phyloP scores from a whole-genome alignment of 2,113 vertebrate species.

The Alaudala cheleensis region DNA sequence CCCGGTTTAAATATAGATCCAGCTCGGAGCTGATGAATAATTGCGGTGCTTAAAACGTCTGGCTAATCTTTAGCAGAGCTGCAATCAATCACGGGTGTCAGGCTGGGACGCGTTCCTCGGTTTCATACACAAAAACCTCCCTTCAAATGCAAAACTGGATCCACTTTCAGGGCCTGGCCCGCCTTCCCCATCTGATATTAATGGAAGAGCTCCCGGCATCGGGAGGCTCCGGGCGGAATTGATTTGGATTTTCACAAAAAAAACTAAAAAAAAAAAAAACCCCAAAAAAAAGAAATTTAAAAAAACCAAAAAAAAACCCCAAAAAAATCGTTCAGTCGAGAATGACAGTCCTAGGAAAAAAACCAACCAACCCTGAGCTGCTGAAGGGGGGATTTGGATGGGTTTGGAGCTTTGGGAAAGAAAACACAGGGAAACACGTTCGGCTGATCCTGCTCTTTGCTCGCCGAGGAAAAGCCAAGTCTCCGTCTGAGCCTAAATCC shows the following conservation, averaged over 20 bases:
- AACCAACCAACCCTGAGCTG: not conserved
- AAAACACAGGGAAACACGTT: not conserved
- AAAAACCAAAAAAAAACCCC: not conserved
- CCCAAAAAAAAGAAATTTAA: too few species aligned
- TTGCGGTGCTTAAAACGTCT: constrained; percentile 69
- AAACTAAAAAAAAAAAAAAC: not conserved
- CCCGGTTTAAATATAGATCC: constrained; percentile 53
- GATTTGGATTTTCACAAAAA: not conserved
- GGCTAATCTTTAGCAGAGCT: constrained; percentile 78
- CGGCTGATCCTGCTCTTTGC: not conserved
- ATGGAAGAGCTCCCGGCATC: constrained; percentile 36
- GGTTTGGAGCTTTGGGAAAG: not conserved
- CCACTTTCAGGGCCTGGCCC: constrained; percentile 57
- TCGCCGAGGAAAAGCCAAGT: not conserved
- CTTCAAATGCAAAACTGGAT: constrained; percentile 61
- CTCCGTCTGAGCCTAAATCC: not conserved
- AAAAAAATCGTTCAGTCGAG: not conserved
- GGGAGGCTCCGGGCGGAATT: not conserved
- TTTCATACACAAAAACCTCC: constrained; percentile 75
- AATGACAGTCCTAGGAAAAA: not conserved
- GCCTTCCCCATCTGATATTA: constrained; percentile 53
- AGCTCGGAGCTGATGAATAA: constrained; percentile 48
- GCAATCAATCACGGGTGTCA: constrained; percentile 77
- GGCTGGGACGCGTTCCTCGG: constrained; percentile 62
- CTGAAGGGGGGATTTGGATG: not conserved